Conservation (phyloP, 2,888 invertebrate genomes). For the Euplagia quadripunctaria region DNA sequence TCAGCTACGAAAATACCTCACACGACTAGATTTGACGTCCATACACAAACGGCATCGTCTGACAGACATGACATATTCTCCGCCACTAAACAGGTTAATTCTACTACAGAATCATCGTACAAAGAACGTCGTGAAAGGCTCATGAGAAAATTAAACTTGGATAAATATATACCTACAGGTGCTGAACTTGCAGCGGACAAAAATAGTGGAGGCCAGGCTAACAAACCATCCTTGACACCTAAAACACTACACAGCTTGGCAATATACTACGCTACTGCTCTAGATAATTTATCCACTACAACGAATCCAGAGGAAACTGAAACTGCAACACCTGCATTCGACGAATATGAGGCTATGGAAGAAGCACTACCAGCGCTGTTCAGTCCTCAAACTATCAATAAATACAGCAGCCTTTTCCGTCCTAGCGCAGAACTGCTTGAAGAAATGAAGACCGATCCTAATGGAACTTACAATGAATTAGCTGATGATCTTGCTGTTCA, state of each 20-base stretch:
- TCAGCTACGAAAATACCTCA: constrained; percentile 79
- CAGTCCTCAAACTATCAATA: constrained; percentile 90
- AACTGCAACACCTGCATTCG: constrained; percentile 67
- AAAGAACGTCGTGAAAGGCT: constrained; percentile 91
- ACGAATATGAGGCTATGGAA: constrained; percentile 77
- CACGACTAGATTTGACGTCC: constrained; percentile 62
- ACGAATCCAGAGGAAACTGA: constrained; percentile 71
- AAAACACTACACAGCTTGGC: constrained; percentile 93
- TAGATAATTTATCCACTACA: constrained; percentile 86
- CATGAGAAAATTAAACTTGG: constrained; percentile 90
- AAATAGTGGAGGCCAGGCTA: constrained; percentile 76
- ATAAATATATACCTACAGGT: constrained; percentile 78
- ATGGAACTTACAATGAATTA: constrained; percentile 80
- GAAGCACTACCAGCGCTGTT: constrained; percentile 88
- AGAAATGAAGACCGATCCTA: constrained; percentile 77
- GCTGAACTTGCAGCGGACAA: constrained; percentile 78
- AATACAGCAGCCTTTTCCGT: constrained; percentile 85
- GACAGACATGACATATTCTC: constrained; percentile 67
- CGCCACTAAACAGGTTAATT: constrained; percentile 59
- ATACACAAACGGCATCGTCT: constrained; percentile 66
- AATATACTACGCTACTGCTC: constrained; percentile 92
- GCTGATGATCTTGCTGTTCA: constrained; percentile 87
- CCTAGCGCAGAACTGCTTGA: constrained; percentile 74
- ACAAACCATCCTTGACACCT: constrained; percentile 91
- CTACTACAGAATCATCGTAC: constrained; percentile 79